Base-by-base conservation (phyloP, 2,113 vertebrate genomes). In the Leiothrix lutea region DNA sequence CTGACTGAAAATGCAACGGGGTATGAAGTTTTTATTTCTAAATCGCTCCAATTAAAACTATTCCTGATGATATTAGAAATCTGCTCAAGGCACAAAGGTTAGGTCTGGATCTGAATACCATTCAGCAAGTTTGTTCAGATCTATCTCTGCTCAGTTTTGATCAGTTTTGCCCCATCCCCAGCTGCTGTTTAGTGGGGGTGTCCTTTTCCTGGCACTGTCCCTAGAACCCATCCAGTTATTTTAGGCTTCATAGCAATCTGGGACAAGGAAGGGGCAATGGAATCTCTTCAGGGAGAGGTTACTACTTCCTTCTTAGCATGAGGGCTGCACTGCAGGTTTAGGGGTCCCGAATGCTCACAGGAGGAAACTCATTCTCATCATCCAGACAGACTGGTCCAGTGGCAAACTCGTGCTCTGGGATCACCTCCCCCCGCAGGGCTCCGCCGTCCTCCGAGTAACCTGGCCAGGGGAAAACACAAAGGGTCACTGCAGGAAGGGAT, bases 381-480 rank as follows among this genome's bases (percentile, higher is more conserved):
- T 99, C 99, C 33, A 99, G 98, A 93, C 98, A 98, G 88, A 99
- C 98, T 3, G 99, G 98, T 86, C 99, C 97, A 26, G 98, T 98
- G 0, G 99, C 99, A 66, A 99, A 99, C 97, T 99, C 99, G 3
- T 99, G 99, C 90, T 99, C 99, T 0, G 99, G 99, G 97, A 99
- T 98, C 11, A 99, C 97, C 80, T 99, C 99, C 31, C 99, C 99
- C 14, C 98, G 98, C 94, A 99, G 98, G 6, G 98, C 98, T 73
- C 99, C 99, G 3, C 98, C 99, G 1, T 99, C 99, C 97, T 99
- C 99, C 0, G 99, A 99, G 80, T 99, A 99, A 85, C 99, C 99
- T 99, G 97, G 38, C 62, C 73, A 18, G 33, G 8, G 11, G 2
- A 50, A 45, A 69, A 45, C 3, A 71, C 73, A 72, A 23, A 58